Evolutionary conservation across 1,140 invertebrate genomes (phyloP), one percentile per base, ranked within the genome.

Genomic region (Drosophila pseudoobscura): DNA sequence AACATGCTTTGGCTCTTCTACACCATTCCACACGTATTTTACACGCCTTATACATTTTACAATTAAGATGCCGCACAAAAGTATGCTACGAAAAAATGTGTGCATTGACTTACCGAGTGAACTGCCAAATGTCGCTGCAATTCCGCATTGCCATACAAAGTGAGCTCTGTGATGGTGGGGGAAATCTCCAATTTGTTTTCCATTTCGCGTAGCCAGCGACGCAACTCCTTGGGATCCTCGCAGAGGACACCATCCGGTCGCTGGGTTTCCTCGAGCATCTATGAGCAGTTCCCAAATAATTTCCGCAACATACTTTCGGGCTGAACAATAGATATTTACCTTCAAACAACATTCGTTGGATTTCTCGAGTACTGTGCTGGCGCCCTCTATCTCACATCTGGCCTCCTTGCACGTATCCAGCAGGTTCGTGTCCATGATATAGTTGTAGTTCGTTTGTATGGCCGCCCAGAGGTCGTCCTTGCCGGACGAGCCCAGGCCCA

Each of bases 401-500:
- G 91, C 89, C 75, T 92, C 96, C 92, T 94, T 95, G 93, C 97
- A 98, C 73, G 95, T 95, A 88, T 97, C 96, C 65, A 98, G 96
- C 61, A 98, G 95, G 89, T 97, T 96, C 91, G 96, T 97, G 92
- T 97, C 96, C 97, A 98, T 98, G 84, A 98, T 96, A 91, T 97
- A 98, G 91, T 97, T 95, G 92, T 98, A 98, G 92, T 96, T 96
- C 24, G 96, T 95, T 80, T 96, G 95, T 80, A 98, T 94, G 46
- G 96, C 95, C 71, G 96, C 96, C 96, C 97, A 98, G 80, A 98
- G 96, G 88, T 97, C 97, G 92, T 97, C 95, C 92, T 94, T 94
- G 69, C 92, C 92, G 35, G 91, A 89, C 20, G 78, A 76, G 6
- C 91, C 78, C 9, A 91, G 53, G 0, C 89, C 90, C 26, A 91